Base-by-base conservation (phyloP, 2,797 vertebrate species). In the Macrochelys suwanniensis region DNA sequence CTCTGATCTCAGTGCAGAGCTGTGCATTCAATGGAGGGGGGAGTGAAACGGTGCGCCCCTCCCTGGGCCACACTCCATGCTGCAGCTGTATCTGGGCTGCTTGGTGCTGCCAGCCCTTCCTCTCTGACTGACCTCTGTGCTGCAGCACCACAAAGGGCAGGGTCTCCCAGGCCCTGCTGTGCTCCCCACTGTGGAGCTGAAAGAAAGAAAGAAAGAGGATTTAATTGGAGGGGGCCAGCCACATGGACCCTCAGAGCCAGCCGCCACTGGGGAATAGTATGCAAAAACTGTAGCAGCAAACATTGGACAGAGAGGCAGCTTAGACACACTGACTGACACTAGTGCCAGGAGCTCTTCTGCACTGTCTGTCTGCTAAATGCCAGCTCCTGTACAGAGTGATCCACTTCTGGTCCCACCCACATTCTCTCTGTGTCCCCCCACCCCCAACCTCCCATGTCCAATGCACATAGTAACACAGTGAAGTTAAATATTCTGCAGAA, bases 401-500 rank as follows among this genome's bases (percentile, higher is more conserved):
- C 50, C 28, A 59, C 88, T 92, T 82, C 83, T 23, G 84, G 68
- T 17, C 49, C 71, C 26, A 78, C 56, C 11, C 80, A 85, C 71
- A 78, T 78, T 54, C 68, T 47, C 79, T 82, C 79, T 83, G 59
- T 33, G 31, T 31, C 28, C 59, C 6, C 31, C 59, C 13, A 13
- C 13, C 6, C 5, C 10, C 25, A 57, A 28, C 10, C 26, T 11
- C 56, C 77, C 19, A 59, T 78, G 81, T 68, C 53, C 80, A 21
- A 59, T 76, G 84, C 81, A 54, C 89, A 47, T 79, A 85, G 28
- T 84, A 84, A 59, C 89, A 92, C 89, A 96, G 91, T 87, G 90
- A 86, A 95, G 89, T 90, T 7, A 28, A 94, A 42, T 45, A 45
- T 71, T 82, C 92, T 82, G 90, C 12, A 92, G 89, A 89, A 96